phyloP scores from a whole-genome alignment of 2,888 invertebrate genomes.

The Drosophila acutilabella region DNA sequence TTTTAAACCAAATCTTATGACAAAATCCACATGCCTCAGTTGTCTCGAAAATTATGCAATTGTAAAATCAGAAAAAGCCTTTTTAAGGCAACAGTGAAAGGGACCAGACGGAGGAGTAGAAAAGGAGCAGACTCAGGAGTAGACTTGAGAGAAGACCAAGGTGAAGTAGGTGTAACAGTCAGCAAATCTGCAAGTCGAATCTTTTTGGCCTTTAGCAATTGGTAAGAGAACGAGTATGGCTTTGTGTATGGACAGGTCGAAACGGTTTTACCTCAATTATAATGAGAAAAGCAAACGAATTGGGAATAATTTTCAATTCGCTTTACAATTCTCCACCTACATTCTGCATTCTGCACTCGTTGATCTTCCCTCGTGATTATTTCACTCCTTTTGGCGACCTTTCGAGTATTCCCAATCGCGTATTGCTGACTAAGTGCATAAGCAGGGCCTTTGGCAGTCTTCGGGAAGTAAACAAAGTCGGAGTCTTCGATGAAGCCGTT shows the following conservation, averaged over 20 bases:
- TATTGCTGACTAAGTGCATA: not conserved
- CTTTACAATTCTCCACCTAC: slow-evolving; percentile 68
- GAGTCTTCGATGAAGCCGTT: too few relatives aligned
- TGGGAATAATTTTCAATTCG: slow-evolving; percentile 83
- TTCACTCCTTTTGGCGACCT: slow-evolving; percentile 42
- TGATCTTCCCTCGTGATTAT: slow-evolving; percentile 65
- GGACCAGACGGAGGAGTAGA: not conserved
- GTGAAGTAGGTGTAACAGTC: slow-evolving; percentile 6
- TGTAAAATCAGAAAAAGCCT: slow-evolving; percentile 8
- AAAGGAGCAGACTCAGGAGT: not conserved
- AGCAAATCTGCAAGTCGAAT: slow-evolving; percentile 67
- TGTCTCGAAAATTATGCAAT: slow-evolving; percentile 8
- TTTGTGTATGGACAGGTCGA: too few relatives aligned
- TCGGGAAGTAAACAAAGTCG: too few relatives aligned
- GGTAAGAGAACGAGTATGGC: too few relatives aligned
- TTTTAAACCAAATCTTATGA: rapidly evolving
- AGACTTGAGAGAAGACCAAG: too few relatives aligned
- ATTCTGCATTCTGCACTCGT: slow-evolving; percentile 34
- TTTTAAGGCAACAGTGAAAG: not conserved
- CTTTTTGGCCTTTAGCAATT: slow-evolving; percentile 55
- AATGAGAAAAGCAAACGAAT: slow-evolving; percentile 83
- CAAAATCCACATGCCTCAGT: not conserved
- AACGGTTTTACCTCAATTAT: slow-evolving; percentile 68
- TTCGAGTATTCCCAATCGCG: slow-evolving; percentile 55
- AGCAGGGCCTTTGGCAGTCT: too few relatives aligned